Evolutionary conservation across 1,140 invertebrate genomes (phyloP).

Genomic region (Drosophila equinoxialis): DNA sequence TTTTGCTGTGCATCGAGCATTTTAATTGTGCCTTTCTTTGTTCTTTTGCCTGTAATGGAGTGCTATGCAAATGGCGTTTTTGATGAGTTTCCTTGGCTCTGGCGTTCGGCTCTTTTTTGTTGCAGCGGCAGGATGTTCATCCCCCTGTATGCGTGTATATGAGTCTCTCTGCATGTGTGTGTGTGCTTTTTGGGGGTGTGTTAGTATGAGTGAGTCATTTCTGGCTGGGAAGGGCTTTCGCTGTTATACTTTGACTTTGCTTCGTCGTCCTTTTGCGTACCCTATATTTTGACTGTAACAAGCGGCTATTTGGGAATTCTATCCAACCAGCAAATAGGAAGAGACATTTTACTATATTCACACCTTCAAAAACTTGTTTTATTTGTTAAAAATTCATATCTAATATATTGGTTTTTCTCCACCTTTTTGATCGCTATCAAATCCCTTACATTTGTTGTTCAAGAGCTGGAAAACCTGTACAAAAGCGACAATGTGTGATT

Average conservation of each 20-base stretch:
- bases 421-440: no score
- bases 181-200: conserved; percentile 29
- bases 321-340: no score
- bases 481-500: no score
- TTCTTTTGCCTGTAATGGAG: conserved; percentile 80
- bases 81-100: conserved; percentile 78
- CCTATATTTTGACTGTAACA: not conserved
- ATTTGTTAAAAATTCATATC: no score
- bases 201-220: conserved; percentile 37
- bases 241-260: conserved; percentile 31
- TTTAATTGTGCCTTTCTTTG: conserved; percentile 80
- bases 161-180: conserved; percentile 30
- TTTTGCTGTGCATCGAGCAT: conserved; percentile 55
- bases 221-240: conserved; percentile 62
- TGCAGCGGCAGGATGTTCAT: conserved; percentile 65
- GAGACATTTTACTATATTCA: no score
- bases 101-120: conserved; percentile 51
- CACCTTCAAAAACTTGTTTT: no score
- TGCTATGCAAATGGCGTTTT: conserved; percentile 81
- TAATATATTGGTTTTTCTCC: no score
- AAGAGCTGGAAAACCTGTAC: no score
- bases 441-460: no score
- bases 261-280: conserved; percentile 28
- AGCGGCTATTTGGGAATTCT: no score
- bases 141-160: conserved; percentile 51